Base-by-base conservation (phyloP, 2,888 invertebrate species). In the Cataglyphis livida region DNA sequence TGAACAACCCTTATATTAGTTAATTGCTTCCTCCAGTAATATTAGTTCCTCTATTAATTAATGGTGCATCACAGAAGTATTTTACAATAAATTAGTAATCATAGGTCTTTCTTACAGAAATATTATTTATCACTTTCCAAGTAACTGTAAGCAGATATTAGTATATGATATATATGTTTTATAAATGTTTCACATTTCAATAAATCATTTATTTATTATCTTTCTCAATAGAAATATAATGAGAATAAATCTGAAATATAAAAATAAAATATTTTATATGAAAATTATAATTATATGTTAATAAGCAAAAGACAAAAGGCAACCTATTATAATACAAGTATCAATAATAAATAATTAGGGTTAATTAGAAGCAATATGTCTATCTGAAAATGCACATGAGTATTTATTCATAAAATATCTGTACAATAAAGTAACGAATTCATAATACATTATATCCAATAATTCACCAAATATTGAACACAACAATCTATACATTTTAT, bases 341-440 rank as follows among this genome's bases (percentile, higher is more conserved):
- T 78, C 28, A 32, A n/a, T 70, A 15, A 4, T 41, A 66, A n/a
- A 15, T 68, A 68, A n/a, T 51, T 44, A 70, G 32, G 62, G 38
- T 81, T 73, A 62, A 7, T 48, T 44, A 44, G 18, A 51, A 62
- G 38, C 51, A 74, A 62, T 57, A 6, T 35, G 73, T 35, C 35
- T 28, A 65, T 25, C 4, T 44, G 12, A 48, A 44, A 78, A 64
- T 82, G 32, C 76, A 82, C 12, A 57, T 44, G 51, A 86, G n/a
- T 78, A 57, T 81, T 25, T 74, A 75, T 81, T 61, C 57, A 61
- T 25, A 83, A 64, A 76, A 44, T 54, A 59, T 68, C 18, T 57
- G 44, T 62, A 78, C 21, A 59, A 9, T 68, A 21, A 15, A 78
- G 12, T 41, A n/a, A 6, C 5, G 35, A 32, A 28, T 41, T 28